Percentiles rank a stretch among this genome's conserved stretches.
These are phyloP conservation scores for Macropis europaea DNA, from an alignment of 2,888 invertebrate genomes.

Conservation along the genomic window DNA sequence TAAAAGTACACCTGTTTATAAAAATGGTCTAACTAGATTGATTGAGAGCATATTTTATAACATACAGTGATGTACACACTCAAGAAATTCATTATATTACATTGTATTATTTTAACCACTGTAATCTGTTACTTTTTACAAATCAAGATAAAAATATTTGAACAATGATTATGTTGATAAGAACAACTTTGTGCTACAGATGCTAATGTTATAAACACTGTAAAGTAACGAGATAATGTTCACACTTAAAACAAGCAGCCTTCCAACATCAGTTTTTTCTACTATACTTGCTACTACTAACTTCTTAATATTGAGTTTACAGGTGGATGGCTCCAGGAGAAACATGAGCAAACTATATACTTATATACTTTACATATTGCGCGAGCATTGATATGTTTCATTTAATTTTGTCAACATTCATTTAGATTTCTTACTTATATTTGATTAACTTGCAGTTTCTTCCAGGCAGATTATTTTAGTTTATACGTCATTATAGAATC, in stretches of 20 bases:
- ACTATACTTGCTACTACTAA: slow-evolving; percentile 52
- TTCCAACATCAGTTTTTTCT: slow-evolving; percentile 45
- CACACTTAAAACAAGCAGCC: slow-evolving; percentile 19
- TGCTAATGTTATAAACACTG: not conserved
- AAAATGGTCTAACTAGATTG: not conserved
- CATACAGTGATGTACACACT: too few relatives aligned
- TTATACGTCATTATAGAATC: slow-evolving; percentile 54
- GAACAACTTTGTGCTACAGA: not conserved
- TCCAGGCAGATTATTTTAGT: slow-evolving; percentile 63
- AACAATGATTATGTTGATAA: not conserved
- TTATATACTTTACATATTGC: slow-evolving; percentile 49
- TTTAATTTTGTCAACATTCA: slow-evolving; percentile 19
- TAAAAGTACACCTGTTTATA: not conserved
- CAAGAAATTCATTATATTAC: not conserved
- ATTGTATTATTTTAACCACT: not conserved
- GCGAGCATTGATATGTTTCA: slow-evolving; percentile 65
- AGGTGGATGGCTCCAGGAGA: slow-evolving; percentile 71
- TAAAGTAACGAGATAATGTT: not conserved
- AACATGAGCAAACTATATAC: slow-evolving; percentile 54
- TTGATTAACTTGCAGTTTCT: slow-evolving; percentile 62
- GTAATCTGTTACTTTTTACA: not conserved
- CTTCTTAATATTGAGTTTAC: slow-evolving; percentile 75
- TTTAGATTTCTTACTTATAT: slow-evolving; percentile 30
- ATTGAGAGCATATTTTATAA: not conserved
- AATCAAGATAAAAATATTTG: not conserved